Conservation (phyloP, 2,888 invertebrate genomes). For the Lottia scabra region DNA sequence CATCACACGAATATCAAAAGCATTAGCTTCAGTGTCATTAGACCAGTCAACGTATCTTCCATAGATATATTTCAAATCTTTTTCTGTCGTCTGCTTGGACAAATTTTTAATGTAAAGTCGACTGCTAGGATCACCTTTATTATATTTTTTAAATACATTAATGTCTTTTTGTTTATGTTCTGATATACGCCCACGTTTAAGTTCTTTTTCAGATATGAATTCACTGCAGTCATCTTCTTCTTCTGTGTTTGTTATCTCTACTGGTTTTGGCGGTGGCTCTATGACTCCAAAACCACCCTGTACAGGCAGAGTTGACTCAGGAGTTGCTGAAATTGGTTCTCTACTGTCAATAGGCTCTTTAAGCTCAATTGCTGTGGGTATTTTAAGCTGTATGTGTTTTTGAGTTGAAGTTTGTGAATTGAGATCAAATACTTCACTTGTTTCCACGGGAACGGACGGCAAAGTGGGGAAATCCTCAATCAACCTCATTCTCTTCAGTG, state of each 20-base stretch:
- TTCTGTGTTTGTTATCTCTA: not conserved
- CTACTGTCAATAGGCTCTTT: not conserved
- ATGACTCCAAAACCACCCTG: not conserved
- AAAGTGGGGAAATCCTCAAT: slow-evolving; percentile 10
- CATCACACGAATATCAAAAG: slow-evolving; percentile 83
- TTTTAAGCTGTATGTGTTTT: slow-evolving; percentile 51
- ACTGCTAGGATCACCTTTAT: slow-evolving; percentile 82
- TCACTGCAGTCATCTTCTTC: slow-evolving; percentile 39
- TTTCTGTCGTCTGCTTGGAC: slow-evolving; percentile 81
- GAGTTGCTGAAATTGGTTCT: not conserved
- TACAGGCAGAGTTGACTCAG: not conserved
- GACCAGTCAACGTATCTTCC: slow-evolving; percentile 75
- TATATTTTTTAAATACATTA: slow-evolving; percentile 88
- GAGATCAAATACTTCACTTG: slow-evolving; percentile 66
- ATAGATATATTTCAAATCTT: slow-evolving; percentile 79
- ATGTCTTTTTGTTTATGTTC: slow-evolving; percentile 72
- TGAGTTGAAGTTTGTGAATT: slow-evolving; percentile 72
- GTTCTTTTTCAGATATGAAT: slow-evolving; percentile 68
- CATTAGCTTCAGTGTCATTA: slow-evolving; percentile 68
- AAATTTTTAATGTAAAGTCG: slow-evolving; percentile 94
- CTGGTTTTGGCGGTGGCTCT: slow-evolving; percentile 9
- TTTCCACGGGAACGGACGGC: slow-evolving; percentile 7
- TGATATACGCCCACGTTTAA: slow-evolving; percentile 69
- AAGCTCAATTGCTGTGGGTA: slow-evolving; percentile 29
- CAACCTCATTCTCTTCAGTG: not conserved